Evolutionary conservation across 2,797 vertebrate genomes (phyloP).

Genomic region (Sebastes diploproa): DNA sequence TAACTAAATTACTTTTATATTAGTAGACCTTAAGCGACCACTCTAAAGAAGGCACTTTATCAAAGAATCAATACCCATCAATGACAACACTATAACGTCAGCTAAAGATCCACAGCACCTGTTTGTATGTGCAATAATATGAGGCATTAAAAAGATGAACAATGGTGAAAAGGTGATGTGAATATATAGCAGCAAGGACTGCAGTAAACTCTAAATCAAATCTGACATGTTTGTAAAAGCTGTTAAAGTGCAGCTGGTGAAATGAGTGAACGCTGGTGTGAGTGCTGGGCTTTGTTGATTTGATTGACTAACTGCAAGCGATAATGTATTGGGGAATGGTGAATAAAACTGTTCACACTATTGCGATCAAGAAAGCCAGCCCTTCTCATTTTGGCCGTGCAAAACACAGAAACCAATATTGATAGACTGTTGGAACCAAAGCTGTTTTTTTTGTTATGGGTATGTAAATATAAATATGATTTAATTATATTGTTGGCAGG

Average conservation of each 20-base stretch:
- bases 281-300: neutral
- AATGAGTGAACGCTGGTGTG: neutral
- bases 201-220: neutral
- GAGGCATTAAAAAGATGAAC: neutral
- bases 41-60: neutral
- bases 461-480: no score
- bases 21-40: neutral
- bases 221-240: neutral
- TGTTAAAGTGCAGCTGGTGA: no score
- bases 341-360: neutral
- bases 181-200: no score
- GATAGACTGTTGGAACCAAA: no score
- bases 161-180: neutral
- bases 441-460: no score
- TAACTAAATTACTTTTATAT: neutral
- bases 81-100: neutral
- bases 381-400: neutral
- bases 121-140: neutral
- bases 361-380: neutral
- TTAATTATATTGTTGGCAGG: no score
- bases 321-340: neutral
- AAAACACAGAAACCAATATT: neutral
- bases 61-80: neutral
- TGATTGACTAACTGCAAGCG: neutral
- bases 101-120: neutral